These are phyloP conservation scores for Corydoras sp. DNA, from an alignment of 2,113 vertebrate species.

Conservation along the genomic window DNA sequence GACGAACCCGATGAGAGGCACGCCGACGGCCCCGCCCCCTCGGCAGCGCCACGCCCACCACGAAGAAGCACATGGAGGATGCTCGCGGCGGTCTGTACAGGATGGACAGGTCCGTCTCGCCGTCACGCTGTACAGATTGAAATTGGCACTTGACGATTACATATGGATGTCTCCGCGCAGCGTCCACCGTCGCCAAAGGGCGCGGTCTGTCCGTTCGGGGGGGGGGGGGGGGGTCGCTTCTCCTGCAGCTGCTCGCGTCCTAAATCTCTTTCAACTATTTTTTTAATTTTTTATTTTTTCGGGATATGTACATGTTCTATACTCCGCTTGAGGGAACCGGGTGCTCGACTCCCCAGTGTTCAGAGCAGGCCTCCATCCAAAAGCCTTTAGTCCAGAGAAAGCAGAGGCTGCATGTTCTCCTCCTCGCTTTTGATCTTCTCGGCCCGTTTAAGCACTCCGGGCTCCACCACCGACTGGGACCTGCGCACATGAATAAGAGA, in stretches of 20 bases:
- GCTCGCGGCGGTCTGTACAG: conserved; percentile 47
- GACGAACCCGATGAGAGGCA: conserved; percentile 30
- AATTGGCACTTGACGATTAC: conserved; percentile 54
- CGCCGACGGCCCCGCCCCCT: conserved; percentile 30
- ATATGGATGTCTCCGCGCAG: conserved; percentile 31
- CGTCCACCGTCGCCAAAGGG: conserved; percentile 35
- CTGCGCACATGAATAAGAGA: conserved; percentile 61
- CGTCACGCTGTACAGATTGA: conserved; percentile 64
- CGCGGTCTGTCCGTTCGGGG: conserved; percentile 8
- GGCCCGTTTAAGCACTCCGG: conserved; percentile 85
- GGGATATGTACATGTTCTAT: conserved; percentile 1
- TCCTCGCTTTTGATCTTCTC: conserved; percentile 92
- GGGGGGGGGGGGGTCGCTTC: too few relatives aligned
- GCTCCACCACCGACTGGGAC: conserved; percentile 96
- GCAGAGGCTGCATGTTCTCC: conserved; percentile 96
- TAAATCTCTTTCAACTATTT: conserved; percentile 7
- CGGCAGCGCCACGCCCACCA: conserved; percentile 35
- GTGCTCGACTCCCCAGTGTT: conserved; percentile 11
- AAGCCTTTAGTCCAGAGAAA: conserved; percentile 84
- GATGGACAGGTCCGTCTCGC: neutral
- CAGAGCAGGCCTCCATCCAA: conserved; percentile 24
- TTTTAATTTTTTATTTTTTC: conserved; percentile 9
- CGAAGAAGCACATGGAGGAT: conserved; percentile 47
- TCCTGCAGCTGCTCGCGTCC: conserved; percentile 17
- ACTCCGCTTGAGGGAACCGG: conserved; percentile 11